Evolutionary conservation across 2,797 vertebrate species (phyloP).

Genomic region (Rhinatrema bivittatum): DNA sequence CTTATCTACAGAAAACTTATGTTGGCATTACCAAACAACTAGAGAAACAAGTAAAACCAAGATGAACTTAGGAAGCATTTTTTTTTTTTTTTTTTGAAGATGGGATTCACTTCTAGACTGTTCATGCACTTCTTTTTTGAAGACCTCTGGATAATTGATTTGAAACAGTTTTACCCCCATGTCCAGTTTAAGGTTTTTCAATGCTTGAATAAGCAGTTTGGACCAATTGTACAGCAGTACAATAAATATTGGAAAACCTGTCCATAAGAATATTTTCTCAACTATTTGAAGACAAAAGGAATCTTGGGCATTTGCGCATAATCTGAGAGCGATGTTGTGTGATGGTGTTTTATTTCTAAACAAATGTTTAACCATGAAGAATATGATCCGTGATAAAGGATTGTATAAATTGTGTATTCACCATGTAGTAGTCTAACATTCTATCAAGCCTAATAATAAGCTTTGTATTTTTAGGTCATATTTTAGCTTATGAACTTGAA

Average conservation of each 20-base stretch:
- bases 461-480: conserved; percentile 96
- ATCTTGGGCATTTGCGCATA: too few relatives aligned
- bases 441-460: conserved; percentile 94
- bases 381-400: conserved; percentile 74
- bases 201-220: too few relatives aligned
- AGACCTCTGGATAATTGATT: too few relatives aligned
- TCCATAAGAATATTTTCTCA: too few relatives aligned
- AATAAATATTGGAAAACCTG: too few relatives aligned
- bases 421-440: conserved; percentile 83
- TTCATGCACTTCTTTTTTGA: conserved; percentile 31
- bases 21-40: conserved; percentile 31
- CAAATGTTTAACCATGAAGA: conserved; percentile 68
- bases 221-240: too few relatives aligned
- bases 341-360: conserved; percentile 57
- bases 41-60: conserved; percentile 16
- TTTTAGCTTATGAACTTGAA: conserved; percentile 81
- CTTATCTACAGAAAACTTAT: conserved; percentile 25
- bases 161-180: too few relatives aligned
- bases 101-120: conserved; percentile 30
- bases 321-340: conserved; percentile 49
- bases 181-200: too few relatives aligned
- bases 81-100: too few relatives aligned
- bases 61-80: conserved; percentile 8
- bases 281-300: too few relatives aligned
- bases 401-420: conserved; percentile 85